Conservation (phyloP, 2,113 vertebrate genomes). For the Pelusios castaneus region DNA sequence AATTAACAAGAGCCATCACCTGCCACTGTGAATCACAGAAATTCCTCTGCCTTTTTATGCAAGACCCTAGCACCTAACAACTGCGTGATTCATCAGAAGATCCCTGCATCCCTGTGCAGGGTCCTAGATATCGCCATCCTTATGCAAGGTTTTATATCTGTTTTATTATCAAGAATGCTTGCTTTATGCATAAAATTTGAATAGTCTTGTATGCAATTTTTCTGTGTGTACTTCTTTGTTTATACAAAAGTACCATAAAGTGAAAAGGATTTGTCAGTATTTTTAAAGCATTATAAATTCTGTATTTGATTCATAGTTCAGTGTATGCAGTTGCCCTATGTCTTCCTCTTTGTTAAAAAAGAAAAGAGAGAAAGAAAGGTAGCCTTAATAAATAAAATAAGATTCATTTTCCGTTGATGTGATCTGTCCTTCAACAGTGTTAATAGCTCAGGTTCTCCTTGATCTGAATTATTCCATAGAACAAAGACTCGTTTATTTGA, state of each 20-base stretch:
- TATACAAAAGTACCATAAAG: neutral
- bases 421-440: neutral
- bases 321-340: neutral
- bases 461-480: neutral
- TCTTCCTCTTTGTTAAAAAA: neutral
- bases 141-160: neutral
- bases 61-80: neutral
- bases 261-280: neutral
- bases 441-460: neutral
- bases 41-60: neutral
- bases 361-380: neutral
- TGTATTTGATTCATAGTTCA: neutral
- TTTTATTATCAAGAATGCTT: slow-evolving; percentile 5
- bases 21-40: neutral
- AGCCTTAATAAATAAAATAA: neutral
- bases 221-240: neutral
- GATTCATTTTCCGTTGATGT: neutral
- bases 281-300: neutral
- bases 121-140: neutral
- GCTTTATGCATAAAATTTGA: neutral
- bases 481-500: slow-evolving; percentile 17
- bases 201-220: neutral
- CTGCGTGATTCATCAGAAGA: neutral
- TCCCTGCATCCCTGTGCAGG: neutral
- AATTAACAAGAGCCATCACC: neutral